Conservation (phyloP, 2,888 invertebrate genomes). For the Onchidella celtica region DNA sequence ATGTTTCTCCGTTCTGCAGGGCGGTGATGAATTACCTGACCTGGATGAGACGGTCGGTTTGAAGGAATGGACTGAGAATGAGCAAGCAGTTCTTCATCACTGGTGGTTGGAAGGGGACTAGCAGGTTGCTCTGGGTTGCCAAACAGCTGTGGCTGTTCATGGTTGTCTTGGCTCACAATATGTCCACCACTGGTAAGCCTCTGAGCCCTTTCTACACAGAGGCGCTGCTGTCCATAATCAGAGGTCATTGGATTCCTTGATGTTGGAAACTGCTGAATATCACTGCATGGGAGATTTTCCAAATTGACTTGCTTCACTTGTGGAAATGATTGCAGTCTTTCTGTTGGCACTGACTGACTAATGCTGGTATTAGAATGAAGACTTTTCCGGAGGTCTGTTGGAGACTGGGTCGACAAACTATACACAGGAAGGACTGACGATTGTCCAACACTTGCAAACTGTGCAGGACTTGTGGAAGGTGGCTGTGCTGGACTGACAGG, state of each 20-base stretch:
- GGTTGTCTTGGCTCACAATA: no score
- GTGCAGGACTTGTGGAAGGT: constrained; percentile 13
- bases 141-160: neutral
- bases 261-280: neutral
- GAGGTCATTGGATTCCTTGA: no score
- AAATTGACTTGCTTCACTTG: neutral
- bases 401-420: neutral
- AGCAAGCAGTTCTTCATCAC: neutral
- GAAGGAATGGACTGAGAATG: constrained; percentile 3
- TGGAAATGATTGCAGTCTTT: neutral
- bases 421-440: neutral
- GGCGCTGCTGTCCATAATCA: neutral
- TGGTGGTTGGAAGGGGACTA: neutral
- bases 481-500: neutral
- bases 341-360: neutral
- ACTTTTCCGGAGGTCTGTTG: neutral
- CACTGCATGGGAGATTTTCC: neutral
- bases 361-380: neutral
- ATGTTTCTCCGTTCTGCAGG: constrained; percentile 12
- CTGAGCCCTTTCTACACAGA: neutral
- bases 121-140: neutral
- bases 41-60: constrained; percentile 9
- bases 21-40: constrained; percentile 41
- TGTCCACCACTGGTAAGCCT: neutral
- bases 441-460: neutral